Evolutionary conservation across 37 sponge, comb jelly and placozoan species (phyloP).

Genomic region (Tethya wilhelma): DNA sequence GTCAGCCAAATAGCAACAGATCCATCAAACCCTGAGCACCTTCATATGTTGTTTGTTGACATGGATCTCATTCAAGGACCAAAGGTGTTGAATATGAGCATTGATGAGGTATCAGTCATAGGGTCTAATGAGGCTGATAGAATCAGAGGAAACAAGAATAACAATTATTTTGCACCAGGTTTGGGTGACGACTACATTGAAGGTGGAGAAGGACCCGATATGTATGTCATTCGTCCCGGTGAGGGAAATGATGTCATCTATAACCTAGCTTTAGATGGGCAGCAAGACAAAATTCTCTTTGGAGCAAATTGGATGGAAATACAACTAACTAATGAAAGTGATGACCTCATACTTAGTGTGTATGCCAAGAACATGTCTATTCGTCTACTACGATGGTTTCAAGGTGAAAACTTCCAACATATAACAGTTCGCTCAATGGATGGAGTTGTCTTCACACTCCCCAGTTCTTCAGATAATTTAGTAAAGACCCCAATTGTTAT

Average conservation of each 20-base stretch:
- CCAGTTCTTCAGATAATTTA: neutral
- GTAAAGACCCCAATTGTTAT: neutral
- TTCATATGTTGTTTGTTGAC: conserved; percentile 18
- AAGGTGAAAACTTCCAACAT: neutral
- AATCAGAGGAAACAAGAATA: conserved; percentile 11
- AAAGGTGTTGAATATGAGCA: conserved; percentile 4
- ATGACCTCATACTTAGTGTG: neutral
- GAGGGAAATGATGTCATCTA: conserved; percentile 19
- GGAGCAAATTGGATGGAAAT: neutral
- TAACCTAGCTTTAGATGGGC: conserved; percentile 9
- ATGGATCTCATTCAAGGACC: conserved; percentile 5
- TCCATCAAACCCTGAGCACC: neutral
- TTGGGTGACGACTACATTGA: conserved; percentile 19
- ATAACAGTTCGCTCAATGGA: neutral
- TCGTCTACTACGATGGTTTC: neutral
- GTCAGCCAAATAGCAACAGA: no score
- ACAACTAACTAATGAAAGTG: neutral
- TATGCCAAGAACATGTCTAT: conserved; percentile 2
- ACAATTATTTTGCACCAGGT: conserved; percentile 27
- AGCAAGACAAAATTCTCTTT: conserved; percentile 18
- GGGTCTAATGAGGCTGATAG: conserved; percentile 13
- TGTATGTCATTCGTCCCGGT: conserved; percentile 21
- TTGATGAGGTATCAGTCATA: conserved; percentile 1
- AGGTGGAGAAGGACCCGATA: conserved; percentile 13
- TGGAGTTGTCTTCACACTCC: neutral